A percentile compares a stretch with the other conserved stretches of the same genome.
phyloP scores from a whole-genome alignment of 2,113 vertebrate genomes.

The Phainopepla nitens region DNA sequence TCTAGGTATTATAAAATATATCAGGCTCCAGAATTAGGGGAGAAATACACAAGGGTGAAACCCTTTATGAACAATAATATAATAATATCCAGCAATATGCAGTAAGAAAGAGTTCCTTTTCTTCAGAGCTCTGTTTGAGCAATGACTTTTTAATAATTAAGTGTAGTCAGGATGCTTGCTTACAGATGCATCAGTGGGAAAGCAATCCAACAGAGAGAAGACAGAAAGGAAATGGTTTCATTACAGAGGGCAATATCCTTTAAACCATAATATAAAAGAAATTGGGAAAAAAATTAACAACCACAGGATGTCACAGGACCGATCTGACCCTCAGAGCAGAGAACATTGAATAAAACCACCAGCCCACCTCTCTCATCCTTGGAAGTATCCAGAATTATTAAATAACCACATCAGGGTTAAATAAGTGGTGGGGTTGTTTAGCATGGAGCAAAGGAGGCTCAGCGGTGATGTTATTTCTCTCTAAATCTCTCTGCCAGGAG shows the following conservation, averaged over 20 bases:
- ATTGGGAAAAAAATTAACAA: neutral
- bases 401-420: neutral
- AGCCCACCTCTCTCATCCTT: neutral
- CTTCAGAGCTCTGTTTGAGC: neutral
- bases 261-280: neutral
- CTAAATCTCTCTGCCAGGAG: neutral
- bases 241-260: neutral
- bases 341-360: neutral
- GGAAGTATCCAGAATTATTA: neutral
- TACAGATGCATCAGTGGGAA: neutral
- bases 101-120: neutral
- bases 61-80: neutral
- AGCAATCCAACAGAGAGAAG: neutral
- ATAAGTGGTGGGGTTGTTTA: neutral
- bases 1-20: neutral
- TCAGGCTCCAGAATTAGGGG: neutral
- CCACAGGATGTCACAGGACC: neutral
- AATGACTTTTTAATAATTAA: slow-evolving; percentile 28
- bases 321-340: neutral
- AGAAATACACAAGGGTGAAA: neutral
- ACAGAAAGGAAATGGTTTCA: neutral
- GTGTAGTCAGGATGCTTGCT: neutral
- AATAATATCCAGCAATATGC: neutral
- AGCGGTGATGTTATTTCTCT: neutral
- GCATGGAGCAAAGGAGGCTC: neutral